Evolutionary conservation across 2,888 invertebrate genomes (phyloP).

Genomic region (Melanostoma mellinum): DNA sequence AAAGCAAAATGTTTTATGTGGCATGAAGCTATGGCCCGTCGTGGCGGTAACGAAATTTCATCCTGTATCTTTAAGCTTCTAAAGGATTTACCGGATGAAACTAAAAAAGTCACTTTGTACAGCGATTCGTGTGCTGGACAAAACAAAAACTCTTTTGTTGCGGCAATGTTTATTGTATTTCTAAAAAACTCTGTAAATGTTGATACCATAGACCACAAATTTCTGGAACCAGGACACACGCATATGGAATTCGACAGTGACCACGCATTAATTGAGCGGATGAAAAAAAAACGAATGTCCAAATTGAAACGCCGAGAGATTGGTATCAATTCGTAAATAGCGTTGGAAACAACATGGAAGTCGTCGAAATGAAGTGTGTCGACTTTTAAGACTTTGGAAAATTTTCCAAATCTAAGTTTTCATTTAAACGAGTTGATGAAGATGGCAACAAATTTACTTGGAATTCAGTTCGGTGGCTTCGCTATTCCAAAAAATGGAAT

Average conservation of each 20-base stretch:
- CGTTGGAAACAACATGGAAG: slow-evolving; percentile 5
- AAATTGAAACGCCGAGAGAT: slow-evolving; percentile 11
- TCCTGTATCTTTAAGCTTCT: neutral
- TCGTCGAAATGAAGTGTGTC: neutral
- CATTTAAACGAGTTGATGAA: slow-evolving; percentile 29
- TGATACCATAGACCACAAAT: too few relatives aligned
- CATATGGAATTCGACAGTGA: too few relatives aligned
- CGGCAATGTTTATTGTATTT: too few relatives aligned
- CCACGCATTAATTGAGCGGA: too few relatives aligned
- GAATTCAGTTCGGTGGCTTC: neutral
- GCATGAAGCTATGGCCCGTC: too few relatives aligned
- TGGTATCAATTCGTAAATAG: slow-evolving; percentile 27
- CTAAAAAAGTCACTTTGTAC: too few relatives aligned
- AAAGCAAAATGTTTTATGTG: too few relatives aligned
- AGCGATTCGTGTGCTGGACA: too few relatives aligned
- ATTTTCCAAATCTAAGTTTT: slow-evolving; percentile 33
- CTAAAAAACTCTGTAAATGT: too few relatives aligned
- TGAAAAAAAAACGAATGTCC: neutral
- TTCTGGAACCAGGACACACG: too few relatives aligned
- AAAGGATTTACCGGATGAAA: too few relatives aligned
- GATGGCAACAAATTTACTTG: slow-evolving; percentile 11
- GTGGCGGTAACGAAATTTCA: neutral
- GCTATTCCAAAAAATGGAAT: neutral
- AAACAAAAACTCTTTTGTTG: slow-evolving; percentile 6
- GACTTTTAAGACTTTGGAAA: slow-evolving; percentile 7